Evolutionary conservation across 2,113 vertebrate species (phyloP).

Genomic region (Isurus oxyrinchus): DNA sequence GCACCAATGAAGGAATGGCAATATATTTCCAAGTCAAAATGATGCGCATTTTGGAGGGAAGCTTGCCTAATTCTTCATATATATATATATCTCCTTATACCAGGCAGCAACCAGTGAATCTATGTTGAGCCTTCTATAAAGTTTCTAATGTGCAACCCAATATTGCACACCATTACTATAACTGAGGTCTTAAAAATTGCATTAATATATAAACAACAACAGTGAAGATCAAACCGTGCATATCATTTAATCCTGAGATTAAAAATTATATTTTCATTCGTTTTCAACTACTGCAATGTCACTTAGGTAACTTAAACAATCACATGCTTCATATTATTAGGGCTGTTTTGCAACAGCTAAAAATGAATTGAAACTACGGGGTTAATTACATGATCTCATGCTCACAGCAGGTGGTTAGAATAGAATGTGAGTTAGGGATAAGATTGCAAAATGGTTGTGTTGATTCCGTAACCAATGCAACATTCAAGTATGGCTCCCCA

Average conservation of each 20-base stretch:
- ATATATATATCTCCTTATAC: not conserved
- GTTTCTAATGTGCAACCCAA: not conserved
- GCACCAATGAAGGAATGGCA: too few relatives aligned
- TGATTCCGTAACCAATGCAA: not conserved
- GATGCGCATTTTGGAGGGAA: too few relatives aligned
- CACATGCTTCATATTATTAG: not conserved
- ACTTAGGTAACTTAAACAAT: not conserved
- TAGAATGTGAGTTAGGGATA: not conserved
- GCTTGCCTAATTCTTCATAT: not conserved
- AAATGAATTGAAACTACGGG: not conserved
- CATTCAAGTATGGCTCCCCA: not conserved
- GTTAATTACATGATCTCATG: not conserved
- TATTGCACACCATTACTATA: not conserved
- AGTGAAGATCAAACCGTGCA: not conserved
- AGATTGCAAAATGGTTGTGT: not conserved
- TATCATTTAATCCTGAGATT: not conserved
- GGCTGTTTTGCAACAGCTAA: not conserved
- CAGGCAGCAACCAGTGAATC: not conserved
- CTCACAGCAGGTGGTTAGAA: not conserved
- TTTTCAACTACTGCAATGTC: not conserved
- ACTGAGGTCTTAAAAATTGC: not conserved
- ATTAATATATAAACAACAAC: not conserved
- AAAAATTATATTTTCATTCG: not conserved
- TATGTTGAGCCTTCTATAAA: not conserved
- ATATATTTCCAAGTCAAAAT: too few relatives aligned